A percentile compares a stretch with the other conserved stretches of the same genome.
Evolutionary conservation across 2,888 invertebrate species (phyloP).

Genomic region (Hemistola chrysoprasaria): DNA sequence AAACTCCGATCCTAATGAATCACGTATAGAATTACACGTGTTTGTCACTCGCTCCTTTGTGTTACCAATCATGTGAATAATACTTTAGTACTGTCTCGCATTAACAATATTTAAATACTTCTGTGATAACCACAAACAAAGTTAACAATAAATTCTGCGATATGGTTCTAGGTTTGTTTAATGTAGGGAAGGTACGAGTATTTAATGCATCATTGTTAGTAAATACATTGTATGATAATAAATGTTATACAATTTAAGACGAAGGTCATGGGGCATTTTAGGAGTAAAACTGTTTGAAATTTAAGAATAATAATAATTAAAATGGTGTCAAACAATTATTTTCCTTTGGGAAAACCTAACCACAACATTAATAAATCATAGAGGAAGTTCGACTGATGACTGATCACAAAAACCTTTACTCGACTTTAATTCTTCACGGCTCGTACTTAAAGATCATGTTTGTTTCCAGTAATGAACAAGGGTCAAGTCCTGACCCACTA

Average conservation of each 20-base stretch:
- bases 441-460: too few relatives aligned
- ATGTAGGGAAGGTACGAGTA: conserved; percentile 1
- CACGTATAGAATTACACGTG: conserved; percentile 79
- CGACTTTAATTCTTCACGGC: too few relatives aligned
- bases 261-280: conserved; percentile 30
- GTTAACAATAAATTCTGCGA: conserved; percentile 1
- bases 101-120: neutral
- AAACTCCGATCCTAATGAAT: conserved; percentile 68
- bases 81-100: conserved; percentile 1
- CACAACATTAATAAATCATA: too few relatives aligned
- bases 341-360: neutral
- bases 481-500: conserved; percentile 98
- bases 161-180: conserved; percentile 3
- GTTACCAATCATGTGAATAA: conserved; percentile 37
- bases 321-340: neutral
- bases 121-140: too few relatives aligned
- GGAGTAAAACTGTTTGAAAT: conserved; percentile 8
- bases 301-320: neutral
- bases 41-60: conserved; percentile 65
- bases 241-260: conserved; percentile 21
- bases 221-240: conserved; percentile 6
- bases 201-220: conserved; percentile 9
- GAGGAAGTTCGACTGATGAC: too few relatives aligned
- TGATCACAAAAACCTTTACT: too few relatives aligned
- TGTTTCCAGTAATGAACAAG: conserved; percentile 93